These are phyloP conservation scores for Limnephilus lunatus DNA, from an alignment of 2,888 invertebrate genomes.

Conservation along the genomic window DNA sequence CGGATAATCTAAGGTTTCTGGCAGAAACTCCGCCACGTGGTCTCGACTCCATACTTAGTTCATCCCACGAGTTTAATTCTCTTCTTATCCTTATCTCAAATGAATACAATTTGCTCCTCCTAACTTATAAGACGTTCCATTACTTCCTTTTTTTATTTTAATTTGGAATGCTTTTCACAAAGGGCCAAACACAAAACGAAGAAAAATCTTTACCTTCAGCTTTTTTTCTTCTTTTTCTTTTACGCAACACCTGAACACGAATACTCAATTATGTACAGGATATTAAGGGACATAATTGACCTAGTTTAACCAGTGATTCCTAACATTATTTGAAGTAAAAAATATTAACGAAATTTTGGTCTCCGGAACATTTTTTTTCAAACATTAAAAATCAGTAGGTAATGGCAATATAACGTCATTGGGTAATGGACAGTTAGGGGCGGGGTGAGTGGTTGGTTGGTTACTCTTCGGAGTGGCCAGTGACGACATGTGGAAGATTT, in stretches of 20 bases:
- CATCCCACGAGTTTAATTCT: background rate
- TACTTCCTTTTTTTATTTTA: background rate
- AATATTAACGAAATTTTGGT: too few relatives aligned
- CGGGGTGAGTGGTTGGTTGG: too few relatives aligned
- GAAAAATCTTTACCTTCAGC: background rate
- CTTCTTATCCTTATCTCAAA: background rate
- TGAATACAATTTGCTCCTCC: constrained; percentile 2
- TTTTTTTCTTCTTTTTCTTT: background rate
- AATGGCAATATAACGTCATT: too few relatives aligned
- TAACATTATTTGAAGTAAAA: too few relatives aligned
- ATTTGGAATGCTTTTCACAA: background rate
- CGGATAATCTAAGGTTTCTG: background rate
- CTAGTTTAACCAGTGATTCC: too few relatives aligned
- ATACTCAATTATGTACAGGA: background rate
- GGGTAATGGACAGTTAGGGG: too few relatives aligned
- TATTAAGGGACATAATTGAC: too few relatives aligned
- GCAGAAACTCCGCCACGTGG: background rate
- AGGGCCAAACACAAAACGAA: background rate
- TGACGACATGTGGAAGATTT: too few relatives aligned
- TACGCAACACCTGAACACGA: background rate
- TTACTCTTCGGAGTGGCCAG: too few relatives aligned
- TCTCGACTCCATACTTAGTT: background rate
- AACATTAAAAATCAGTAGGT: too few relatives aligned
- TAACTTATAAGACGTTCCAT: background rate
- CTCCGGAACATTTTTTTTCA: too few relatives aligned